These are phyloP conservation scores for Xiphophorus maculatus DNA, from an alignment of 2,113 vertebrate genomes.

Conservation along the genomic window DNA sequence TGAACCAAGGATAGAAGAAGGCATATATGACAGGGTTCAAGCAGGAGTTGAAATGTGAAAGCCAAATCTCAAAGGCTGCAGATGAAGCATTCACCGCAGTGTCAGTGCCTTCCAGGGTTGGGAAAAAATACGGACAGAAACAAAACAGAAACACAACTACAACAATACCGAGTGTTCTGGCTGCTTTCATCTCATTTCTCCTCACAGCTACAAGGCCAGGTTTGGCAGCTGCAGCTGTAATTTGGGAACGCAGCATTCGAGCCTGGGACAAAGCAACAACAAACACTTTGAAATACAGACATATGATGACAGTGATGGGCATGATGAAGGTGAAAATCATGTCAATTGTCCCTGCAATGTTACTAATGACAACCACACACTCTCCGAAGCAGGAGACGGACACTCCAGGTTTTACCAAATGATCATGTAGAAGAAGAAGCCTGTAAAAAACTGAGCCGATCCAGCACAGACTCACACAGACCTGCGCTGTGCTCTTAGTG, in stretches of 20 bases:
- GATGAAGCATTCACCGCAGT: constrained; percentile 6
- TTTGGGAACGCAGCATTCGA: constrained; percentile 19
- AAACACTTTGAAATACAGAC: constrained; percentile 50
- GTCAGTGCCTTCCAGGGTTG: constrained; percentile 28
- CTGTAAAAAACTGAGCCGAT: constrained; percentile 23
- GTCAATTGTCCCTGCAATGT: constrained; percentile 28
- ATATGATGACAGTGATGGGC: constrained; percentile 40
- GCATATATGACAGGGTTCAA: constrained; percentile 28
- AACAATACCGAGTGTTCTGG: constrained; percentile 51
- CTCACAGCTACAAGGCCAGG: background rate
- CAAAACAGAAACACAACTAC: constrained; percentile 51
- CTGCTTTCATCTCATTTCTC: constrained; percentile 50
- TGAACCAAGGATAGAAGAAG: constrained; percentile 25
- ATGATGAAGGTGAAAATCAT: constrained; percentile 50
- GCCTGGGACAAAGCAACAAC: constrained; percentile 49
- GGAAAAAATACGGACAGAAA: constrained; percentile 56
- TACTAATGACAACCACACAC: constrained; percentile 42
- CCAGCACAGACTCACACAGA: constrained; percentile 39
- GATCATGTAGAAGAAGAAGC: constrained; percentile 23
- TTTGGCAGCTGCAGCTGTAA: background rate
- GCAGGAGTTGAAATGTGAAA: constrained; percentile 23
- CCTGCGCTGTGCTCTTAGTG: background rate
- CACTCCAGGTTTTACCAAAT: constrained; percentile 27
- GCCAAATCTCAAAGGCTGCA: constrained; percentile 11
- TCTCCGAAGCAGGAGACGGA: constrained; percentile 49